Evolutionary conservation across 2,797 vertebrate species (phyloP).

Genomic region (Ctenopoma kingsleyae): DNA sequence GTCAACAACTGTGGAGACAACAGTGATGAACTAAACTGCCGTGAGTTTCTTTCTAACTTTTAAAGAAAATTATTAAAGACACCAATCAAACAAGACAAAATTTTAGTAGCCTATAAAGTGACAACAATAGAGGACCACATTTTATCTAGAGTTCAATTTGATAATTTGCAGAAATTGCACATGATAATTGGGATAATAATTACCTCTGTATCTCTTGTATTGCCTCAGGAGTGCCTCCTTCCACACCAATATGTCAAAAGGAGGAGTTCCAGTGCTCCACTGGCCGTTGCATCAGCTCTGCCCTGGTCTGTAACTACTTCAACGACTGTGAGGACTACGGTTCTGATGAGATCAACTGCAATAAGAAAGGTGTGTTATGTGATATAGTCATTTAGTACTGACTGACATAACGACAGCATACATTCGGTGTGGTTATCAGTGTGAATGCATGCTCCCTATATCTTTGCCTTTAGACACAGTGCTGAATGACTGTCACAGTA

Average conservation of each 20-base stretch:
- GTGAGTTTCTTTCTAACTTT: slow-evolving; percentile 81
- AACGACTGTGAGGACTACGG: slow-evolving; percentile 96
- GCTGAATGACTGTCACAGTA: slow-evolving; percentile 88
- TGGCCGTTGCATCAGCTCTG: slow-evolving; percentile 89
- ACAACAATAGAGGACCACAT: neutral
- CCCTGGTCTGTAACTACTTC: slow-evolving; percentile 92
- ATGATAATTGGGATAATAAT: neutral
- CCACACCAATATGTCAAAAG: slow-evolving; percentile 85
- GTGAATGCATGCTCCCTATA: neutral
- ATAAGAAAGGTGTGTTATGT: slow-evolving; percentile 84
- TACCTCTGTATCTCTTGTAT: slow-evolving; percentile 1
- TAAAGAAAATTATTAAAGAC: neutral
- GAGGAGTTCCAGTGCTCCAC: slow-evolving; percentile 90
- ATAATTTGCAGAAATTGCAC: neutral
- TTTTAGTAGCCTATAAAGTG: neutral
- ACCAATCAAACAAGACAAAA: neutral
- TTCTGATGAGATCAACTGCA: slow-evolving; percentile 89
- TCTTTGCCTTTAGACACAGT: slow-evolving; percentile 79
- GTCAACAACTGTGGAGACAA: slow-evolving; percentile 94
- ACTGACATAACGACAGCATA: neutral
- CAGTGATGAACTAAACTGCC: slow-evolving; percentile 92
- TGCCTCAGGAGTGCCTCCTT: slow-evolving; percentile 70
- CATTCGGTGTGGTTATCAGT: neutral
- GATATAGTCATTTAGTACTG: no score
- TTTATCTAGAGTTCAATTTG: neutral